Conservation (phyloP, 92 coral and sea anemone species). For the Parazoanthus darwini region DNA sequence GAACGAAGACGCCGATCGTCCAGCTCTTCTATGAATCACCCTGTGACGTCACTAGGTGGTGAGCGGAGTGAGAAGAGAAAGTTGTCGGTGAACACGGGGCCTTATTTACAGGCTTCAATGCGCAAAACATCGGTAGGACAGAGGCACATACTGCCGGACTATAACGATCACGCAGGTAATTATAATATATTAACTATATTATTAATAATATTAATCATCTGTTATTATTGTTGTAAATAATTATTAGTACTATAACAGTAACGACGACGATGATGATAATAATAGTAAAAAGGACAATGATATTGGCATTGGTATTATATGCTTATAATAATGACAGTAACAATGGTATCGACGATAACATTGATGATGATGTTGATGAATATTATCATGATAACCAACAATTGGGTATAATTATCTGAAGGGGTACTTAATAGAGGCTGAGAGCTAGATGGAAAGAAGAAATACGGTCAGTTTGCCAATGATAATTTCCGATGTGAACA, state of each 20-base stretch:
- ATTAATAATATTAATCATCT: neutral
- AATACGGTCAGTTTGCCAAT: too few relatives aligned
- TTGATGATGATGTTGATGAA: neutral
- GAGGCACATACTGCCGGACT: slow-evolving; percentile 8
- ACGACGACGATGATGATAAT: neutral
- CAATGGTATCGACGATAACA: neutral
- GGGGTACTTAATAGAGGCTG: too few relatives aligned
- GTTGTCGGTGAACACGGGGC: slow-evolving; percentile 60
- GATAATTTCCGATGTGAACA: too few relatives aligned
- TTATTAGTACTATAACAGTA: neutral
- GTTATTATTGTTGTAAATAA: too few relatives aligned
- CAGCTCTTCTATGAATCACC: slow-evolving; percentile 50
- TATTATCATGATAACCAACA: too few relatives aligned
- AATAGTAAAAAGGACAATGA: too few relatives aligned
- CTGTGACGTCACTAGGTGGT: slow-evolving; percentile 43
- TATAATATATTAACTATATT: neutral
- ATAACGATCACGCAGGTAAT: slow-evolving; percentile 20
- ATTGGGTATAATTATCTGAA: too few relatives aligned
- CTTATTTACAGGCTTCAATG: slow-evolving; percentile 62
- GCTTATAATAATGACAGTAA: neutral
- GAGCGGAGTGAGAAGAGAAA: slow-evolving; percentile 67
- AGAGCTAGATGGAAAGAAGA: too few relatives aligned
- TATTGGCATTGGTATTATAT: neutral
- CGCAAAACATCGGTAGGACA: slow-evolving; percentile 56
- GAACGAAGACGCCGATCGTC: slow-evolving; percentile 65